Conservation (phyloP, 2,797 vertebrate species). For the Phoebastria nigripes region DNA sequence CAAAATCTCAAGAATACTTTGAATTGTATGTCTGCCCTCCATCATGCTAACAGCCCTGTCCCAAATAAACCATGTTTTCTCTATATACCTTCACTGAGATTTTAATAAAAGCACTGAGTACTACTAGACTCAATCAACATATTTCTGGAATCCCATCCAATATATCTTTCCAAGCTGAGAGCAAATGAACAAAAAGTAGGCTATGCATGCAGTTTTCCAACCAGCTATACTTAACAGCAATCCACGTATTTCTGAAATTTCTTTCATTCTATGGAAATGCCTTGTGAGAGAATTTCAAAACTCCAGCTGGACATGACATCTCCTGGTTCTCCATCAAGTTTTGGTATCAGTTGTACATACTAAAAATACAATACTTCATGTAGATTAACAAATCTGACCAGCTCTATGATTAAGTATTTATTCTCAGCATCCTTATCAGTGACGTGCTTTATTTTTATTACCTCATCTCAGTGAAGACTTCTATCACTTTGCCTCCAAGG, state of each 20-base stretch:
- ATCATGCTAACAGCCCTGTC: neutral
- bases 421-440: neutral
- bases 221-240: neutral
- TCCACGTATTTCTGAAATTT: neutral
- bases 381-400: neutral
- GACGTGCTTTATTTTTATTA: neutral
- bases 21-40: neutral
- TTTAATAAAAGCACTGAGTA: neutral
- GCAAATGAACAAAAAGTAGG: neutral
- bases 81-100: neutral
- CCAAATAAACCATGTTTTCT: neutral
- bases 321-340: neutral
- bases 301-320: neutral
- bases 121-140: neutral
- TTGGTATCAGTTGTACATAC: neutral
- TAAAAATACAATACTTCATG: neutral
- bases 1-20: neutral
- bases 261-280: neutral
- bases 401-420: neutral
- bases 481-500: neutral
- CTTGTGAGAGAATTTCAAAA: neutral
- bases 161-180: neutral
- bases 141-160: neutral
- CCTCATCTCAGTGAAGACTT: neutral
- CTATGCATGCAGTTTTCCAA: neutral